Base-by-base conservation (phyloP, 2,888 invertebrate species). In the Linnaemya tessellans region DNA sequence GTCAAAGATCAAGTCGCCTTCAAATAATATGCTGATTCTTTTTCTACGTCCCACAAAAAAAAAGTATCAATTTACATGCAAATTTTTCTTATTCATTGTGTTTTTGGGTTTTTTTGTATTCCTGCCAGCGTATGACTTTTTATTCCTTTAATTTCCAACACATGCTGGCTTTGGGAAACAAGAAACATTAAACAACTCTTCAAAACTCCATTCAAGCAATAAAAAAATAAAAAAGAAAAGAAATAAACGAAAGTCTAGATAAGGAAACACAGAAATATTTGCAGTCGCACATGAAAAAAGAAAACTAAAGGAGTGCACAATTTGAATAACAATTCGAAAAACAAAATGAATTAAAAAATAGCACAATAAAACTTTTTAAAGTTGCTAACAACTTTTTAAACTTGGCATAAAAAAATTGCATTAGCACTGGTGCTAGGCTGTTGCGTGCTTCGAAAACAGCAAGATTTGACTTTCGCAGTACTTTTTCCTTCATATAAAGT, bases 51-150 rank as follows among this genome's bases (percentile, higher is more conserved):
- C 60, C 60, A 62, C 60, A 30, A 60, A 4, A 30, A n/a, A 56
- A 73, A 80, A 73, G 80, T 80, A 80, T 80, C 80, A 73, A 46
- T 80, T 80, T 80, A 80, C 80, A 73, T 80, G 65, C 64, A 80
- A 80, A 73, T 65, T 80, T 51, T 54, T 75, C 51, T 64, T 38
- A 43, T 13, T 65, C 49, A 64, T 64, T 62, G 70, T 43, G 9
- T 18, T 0, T 25, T 8, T 56, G 7, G 10, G 5, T 38, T 35
- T 30, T 22, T 58, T 43, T 70, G 56, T 54, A 1, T 38, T 60
- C 25, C 25, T 20, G n/a, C 11, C 71, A 41, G 64, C 41, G 20
- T 43, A 15, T 64, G 79, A 64, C 70, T 79, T 79, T 71, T 70
- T 64, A 13, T 68, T 60, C 51, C 62, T 79, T 56, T 71, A 38